A percentile compares a stretch with the other conserved stretches of the same genome.
Evolutionary conservation across 2,888 invertebrate species (phyloP).

Genomic region (Pandemis cinnamomeana): DNA sequence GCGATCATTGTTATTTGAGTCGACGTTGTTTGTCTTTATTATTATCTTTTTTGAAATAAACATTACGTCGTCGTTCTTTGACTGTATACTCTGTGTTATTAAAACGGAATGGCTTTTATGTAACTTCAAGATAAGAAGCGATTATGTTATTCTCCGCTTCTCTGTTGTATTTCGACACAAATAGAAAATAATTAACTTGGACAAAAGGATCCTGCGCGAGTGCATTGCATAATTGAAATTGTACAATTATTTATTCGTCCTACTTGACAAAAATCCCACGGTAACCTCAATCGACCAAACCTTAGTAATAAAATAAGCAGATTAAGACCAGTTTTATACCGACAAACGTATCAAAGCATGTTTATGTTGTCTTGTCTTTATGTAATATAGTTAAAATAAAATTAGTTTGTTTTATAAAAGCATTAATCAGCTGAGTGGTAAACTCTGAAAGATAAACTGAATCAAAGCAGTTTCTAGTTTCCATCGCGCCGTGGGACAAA

Average conservation of each 20-base stretch:
- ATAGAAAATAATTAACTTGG: not conserved
- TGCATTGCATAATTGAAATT: not conserved
- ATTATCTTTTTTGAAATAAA: not conserved
- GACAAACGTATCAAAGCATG: not conserved
- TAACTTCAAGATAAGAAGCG: conserved; percentile 5
- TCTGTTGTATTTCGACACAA: conserved; percentile 1
- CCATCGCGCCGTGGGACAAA: conserved; percentile 30
- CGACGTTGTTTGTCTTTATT: conserved; percentile 14
- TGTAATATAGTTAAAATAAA: not conserved
- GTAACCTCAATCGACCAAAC: not conserved
- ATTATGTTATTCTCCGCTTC: not conserved
- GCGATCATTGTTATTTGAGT: conserved; percentile 31
- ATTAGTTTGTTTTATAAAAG: not conserved
- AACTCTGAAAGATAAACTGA: conserved; percentile 30
- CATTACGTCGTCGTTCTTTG: not conserved
- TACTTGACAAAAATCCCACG: not conserved
- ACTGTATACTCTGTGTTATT: conserved; percentile 5
- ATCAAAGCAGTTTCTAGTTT: conserved; percentile 25
- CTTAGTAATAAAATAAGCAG: too few species aligned
- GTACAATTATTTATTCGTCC: not conserved
- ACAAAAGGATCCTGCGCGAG: not conserved
- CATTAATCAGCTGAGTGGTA: conserved; percentile 16
- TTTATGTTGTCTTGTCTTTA: not conserved
- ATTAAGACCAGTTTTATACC: not conserved
- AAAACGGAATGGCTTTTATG: conserved; percentile 8